Evolutionary conservation across 35 echinoderm and acorn worm genomes (phyloP).

Genomic region (Ophiothrix spiculata): DNA sequence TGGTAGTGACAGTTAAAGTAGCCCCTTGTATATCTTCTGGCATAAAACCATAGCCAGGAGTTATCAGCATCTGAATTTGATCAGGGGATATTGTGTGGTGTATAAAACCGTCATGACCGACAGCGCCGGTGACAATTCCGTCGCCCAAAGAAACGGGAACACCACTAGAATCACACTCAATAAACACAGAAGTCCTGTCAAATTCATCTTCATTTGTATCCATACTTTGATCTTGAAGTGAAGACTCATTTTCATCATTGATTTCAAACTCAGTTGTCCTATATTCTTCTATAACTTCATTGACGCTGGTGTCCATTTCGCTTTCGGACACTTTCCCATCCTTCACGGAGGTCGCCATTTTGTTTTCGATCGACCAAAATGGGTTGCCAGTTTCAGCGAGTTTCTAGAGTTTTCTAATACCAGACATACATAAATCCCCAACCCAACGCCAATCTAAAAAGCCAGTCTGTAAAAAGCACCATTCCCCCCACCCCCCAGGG

Average conservation of each 20-base stretch:
- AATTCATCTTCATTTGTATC: not conserved
- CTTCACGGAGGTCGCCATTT: not conserved
- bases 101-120: slow-evolving; percentile 68
- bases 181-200: not conserved
- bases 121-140: not conserved
- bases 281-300: not conserved
- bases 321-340: not conserved
- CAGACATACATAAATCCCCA: too few species aligned
- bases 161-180: not conserved
- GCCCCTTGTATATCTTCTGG: slow-evolving; percentile 88
- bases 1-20: slow-evolving; percentile 79
- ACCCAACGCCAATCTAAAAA: too few species aligned
- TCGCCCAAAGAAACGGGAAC: not conserved
- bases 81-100: slow-evolving; percentile 85
- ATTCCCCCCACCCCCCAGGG: too few species aligned
- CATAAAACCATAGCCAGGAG: slow-evolving; percentile 72
- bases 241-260: not conserved
- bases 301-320: not conserved
- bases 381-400: too few species aligned
- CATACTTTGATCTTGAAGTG: not conserved
- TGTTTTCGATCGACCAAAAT: not conserved
- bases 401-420: too few species aligned
- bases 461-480: too few species aligned
- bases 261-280: not conserved
- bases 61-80: slow-evolving; percentile 99